Evolutionary conservation across 2,888 invertebrate species (phyloP).

Genomic region (Eupithecia abbreviata): DNA sequence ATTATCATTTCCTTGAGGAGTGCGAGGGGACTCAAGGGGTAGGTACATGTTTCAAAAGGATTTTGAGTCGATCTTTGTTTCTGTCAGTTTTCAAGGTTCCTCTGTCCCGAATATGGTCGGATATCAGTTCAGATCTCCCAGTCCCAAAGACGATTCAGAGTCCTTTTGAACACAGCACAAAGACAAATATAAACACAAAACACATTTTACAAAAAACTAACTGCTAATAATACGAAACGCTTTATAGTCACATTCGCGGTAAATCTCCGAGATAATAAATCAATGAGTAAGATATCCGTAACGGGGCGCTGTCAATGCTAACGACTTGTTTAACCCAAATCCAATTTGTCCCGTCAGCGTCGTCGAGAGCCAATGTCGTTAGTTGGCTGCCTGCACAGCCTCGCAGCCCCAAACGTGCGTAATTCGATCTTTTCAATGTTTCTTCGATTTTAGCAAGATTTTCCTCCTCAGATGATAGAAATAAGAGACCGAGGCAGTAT

Average conservation of each 20-base stretch:
- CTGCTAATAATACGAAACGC: neutral
- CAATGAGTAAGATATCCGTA: conserved; percentile 13
- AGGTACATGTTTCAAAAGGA: conserved; percentile 77
- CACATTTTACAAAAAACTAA: conserved; percentile 29
- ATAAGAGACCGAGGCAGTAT: conserved; percentile 7
- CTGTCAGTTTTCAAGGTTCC: conserved; percentile 82
- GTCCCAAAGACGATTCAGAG: conserved; percentile 82
- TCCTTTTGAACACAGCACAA: conserved; percentile 80
- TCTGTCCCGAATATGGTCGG: conserved; percentile 69
- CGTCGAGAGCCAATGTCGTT: conserved; percentile 49
- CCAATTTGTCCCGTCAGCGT: conserved; percentile 63
- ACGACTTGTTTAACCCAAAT: conserved; percentile 74
- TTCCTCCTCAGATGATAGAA: conserved; percentile 17
- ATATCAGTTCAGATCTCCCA: conserved; percentile 58
- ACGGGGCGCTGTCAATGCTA: conserved; percentile 49
- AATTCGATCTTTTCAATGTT: conserved; percentile 52
- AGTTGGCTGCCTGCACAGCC: conserved; percentile 44
- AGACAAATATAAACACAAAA: conserved; percentile 35
- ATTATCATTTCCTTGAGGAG: conserved; percentile 75
- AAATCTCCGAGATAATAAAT: conserved; percentile 4
- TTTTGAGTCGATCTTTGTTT: conserved; percentile 83
- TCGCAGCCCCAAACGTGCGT: conserved; percentile 46
- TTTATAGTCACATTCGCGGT: neutral
- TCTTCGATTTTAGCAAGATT: conserved; percentile 38
- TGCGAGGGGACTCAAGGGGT: conserved; percentile 47